Percentiles rank a stretch among this genome's conserved stretches.
phyloP scores from a whole-genome alignment of 2,797 vertebrate species.

The Margarornis squamiger region DNA sequence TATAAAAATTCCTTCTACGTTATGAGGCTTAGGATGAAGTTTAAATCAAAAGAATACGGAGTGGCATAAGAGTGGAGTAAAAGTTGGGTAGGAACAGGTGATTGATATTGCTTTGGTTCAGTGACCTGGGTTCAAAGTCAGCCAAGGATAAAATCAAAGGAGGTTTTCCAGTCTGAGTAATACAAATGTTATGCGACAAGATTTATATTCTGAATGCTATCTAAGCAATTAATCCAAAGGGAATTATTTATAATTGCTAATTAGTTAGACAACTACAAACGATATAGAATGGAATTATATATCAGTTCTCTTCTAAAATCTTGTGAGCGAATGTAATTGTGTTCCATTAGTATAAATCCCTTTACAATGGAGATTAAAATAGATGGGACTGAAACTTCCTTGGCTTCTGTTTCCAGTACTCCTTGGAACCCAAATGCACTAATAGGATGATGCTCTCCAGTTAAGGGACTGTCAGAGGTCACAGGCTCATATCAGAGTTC shows the following conservation, averaged over 20 bases:
- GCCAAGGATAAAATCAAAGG: constrained; percentile 48
- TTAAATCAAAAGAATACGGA: background rate
- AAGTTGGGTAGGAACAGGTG: background rate
- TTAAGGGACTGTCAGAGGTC: background rate
- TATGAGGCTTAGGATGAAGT: background rate
- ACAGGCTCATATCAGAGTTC: background rate
- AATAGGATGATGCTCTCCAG: background rate
- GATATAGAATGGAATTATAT: constrained; percentile 31
- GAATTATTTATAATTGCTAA: constrained; percentile 61
- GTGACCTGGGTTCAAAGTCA: constrained; percentile 38
- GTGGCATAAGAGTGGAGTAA: background rate
- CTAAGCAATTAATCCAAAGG: constrained; percentile 52
- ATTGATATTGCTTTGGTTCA: constrained; percentile 10
- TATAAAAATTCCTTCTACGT: background rate
- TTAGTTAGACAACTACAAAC: constrained; percentile 54
- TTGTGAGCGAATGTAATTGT: constrained; percentile 28
- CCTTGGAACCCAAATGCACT: background rate
- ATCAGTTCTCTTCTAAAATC: constrained; percentile 25
- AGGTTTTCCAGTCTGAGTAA: background rate
- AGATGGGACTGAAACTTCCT: constrained; percentile 16
- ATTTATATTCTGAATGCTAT: constrained; percentile 53
- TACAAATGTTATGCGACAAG: constrained; percentile 26
- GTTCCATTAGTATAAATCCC: constrained; percentile 38
- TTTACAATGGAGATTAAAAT: constrained; percentile 48
- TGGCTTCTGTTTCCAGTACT: background rate